Percentiles rank a stretch among this genome's conserved stretches.
Evolutionary conservation across 2,113 vertebrate genomes (phyloP).

Genomic region (Theristicus caerulescens): DNA sequence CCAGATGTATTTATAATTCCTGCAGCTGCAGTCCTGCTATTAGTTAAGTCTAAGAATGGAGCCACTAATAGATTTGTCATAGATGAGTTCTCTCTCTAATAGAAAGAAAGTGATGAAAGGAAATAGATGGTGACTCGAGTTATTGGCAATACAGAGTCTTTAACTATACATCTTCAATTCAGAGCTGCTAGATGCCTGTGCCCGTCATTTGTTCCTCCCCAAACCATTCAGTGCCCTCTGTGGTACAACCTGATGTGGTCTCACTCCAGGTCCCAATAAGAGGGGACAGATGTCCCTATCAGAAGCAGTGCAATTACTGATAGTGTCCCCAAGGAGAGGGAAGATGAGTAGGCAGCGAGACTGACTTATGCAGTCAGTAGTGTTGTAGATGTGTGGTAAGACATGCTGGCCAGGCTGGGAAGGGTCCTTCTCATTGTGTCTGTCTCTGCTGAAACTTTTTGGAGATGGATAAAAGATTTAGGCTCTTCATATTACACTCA

Average conservation of each 20-base stretch:
- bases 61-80: conserved; percentile 53
- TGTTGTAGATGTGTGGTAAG: neutral
- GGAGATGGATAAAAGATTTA: neutral
- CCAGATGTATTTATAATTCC: conserved; percentile 76
- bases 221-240: neutral
- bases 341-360: neutral
- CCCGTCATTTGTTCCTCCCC: neutral
- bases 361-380: neutral
- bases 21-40: conserved; percentile 72
- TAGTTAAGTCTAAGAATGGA: conserved; percentile 66
- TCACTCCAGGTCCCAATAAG: neutral
- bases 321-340: neutral
- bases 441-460: neutral
- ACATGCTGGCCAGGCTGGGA: neutral
- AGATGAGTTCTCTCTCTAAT: conserved; percentile 44
- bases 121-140: conserved; percentile 19
- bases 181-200: neutral
- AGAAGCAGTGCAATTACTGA: neutral
- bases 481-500: neutral
- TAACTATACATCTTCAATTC: neutral
- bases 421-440: neutral
- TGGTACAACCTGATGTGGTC: neutral
- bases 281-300: neutral
- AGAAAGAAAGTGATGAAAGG: conserved; percentile 45
- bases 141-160: neutral